phyloP scores from a whole-genome alignment of 2,113 vertebrate genomes.

The Vulpes ferrilata region DNA sequence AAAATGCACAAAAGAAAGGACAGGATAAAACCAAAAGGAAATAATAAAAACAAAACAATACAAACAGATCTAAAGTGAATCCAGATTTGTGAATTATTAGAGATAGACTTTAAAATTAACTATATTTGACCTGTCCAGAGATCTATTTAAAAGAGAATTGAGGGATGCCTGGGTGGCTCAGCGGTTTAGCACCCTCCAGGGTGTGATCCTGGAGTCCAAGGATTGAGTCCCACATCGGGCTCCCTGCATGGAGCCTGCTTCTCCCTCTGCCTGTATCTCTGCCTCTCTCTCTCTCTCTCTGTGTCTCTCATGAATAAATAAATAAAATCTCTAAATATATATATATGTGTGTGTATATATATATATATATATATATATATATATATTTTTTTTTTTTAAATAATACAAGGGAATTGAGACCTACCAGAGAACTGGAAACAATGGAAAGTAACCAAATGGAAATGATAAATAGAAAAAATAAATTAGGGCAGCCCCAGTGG shows the following conservation, averaged over 20 bases:
- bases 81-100: conserved; percentile 16
- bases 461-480: background rate
- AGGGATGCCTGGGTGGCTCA: too few relatives aligned
- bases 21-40: background rate
- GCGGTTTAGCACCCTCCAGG: too few relatives aligned
- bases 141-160: conserved; percentile 1
- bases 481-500: too few relatives aligned
- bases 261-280: too few relatives aligned
- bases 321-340: too few relatives aligned
- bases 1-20: background rate
- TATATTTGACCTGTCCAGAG: background rate
- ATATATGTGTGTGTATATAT: too few relatives aligned
- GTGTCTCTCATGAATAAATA: too few relatives aligned
- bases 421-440: background rate
- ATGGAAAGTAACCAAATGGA: background rate
- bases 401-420: background rate
- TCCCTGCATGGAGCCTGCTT: too few relatives aligned
- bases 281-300: too few relatives aligned
- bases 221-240: background rate
- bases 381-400: too few relatives aligned
- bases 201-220: too few relatives aligned
- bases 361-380: too few relatives aligned
- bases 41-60: background rate
- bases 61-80: background rate
- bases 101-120: conserved; percentile 2